Percentiles rank a stretch among this genome's conserved stretches.
Evolutionary conservation across 2,113 vertebrate species (phyloP).

Genomic region (Ceratotherium simum): DNA sequence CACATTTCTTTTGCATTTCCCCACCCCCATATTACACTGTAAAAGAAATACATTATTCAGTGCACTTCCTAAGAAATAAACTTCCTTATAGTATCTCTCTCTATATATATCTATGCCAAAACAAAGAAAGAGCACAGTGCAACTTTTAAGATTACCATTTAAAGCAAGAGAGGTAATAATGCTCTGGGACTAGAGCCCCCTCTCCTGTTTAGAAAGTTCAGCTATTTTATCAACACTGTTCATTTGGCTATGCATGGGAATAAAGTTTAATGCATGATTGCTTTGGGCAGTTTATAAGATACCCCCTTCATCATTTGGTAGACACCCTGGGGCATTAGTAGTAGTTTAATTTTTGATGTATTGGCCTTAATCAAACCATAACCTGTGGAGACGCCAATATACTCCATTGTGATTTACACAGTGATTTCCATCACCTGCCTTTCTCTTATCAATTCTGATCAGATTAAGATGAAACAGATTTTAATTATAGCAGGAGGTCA

Average conservation of each 20-base stretch:
- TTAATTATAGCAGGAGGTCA: not conserved
- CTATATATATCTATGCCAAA: constrained; percentile 83
- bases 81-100: constrained; percentile 83
- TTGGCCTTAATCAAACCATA: not conserved
- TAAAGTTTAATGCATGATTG: not conserved
- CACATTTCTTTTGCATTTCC: constrained; percentile 83
- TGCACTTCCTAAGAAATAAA: constrained; percentile 89
- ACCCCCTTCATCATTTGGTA: not conserved
- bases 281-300: constrained; percentile 4
- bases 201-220: constrained; percentile 8
- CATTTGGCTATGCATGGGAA: not conserved
- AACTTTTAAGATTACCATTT: constrained; percentile 82
- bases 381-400: not conserved
- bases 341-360: not conserved
- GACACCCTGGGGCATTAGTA: not conserved
- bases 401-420: not conserved
- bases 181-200: not conserved
- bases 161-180: constrained; percentile 73
- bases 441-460: not conserved
- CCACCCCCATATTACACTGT: constrained; percentile 79
- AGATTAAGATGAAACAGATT: not conserved
- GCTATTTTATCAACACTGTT: constrained; percentile 11
- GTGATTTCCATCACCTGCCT: not conserved
- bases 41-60: constrained; percentile 89
- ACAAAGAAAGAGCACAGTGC: constrained; percentile 83